These are phyloP conservation scores for Nannoperca australis DNA, from an alignment of 2,797 vertebrate species.

Conservation along the genomic window DNA sequence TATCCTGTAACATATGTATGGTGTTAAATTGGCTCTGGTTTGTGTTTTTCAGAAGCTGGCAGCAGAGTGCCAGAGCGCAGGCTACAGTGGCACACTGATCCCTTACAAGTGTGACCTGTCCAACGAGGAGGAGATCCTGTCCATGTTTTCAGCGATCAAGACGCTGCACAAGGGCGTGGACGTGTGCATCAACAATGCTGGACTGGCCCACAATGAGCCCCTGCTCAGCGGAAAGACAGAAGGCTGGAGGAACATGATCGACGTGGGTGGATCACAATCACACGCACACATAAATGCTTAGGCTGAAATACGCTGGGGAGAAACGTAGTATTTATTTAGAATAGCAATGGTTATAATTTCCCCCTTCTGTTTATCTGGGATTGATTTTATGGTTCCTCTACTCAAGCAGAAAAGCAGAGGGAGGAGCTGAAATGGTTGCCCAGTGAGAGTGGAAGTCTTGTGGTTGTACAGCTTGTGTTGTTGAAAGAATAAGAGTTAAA, in stretches of 20 bases:
- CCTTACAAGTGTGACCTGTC: conserved; percentile 96
- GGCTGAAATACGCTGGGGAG: neutral
- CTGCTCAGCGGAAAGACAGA: conserved; percentile 92
- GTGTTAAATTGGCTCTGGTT: conserved; percentile 4
- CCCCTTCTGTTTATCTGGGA: neutral
- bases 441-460: conserved; percentile 26
- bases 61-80: conserved; percentile 95
- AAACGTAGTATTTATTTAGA: neutral
- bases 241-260: conserved; percentile 96
- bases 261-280: conserved; percentile 87
- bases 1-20: neutral
- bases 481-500: conserved; percentile 34
- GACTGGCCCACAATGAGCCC: conserved; percentile 91
- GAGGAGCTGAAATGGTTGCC: conserved; percentile 25
- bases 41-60: conserved; percentile 90
- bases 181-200: conserved; percentile 96
- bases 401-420: conserved; percentile 10
- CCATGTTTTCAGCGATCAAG: conserved; percentile 96
- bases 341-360: neutral
- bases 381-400: conserved; percentile 19
- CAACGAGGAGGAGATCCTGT: conserved; percentile 96
- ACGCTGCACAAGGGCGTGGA: conserved; percentile 94
- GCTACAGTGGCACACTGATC: conserved; percentile 92
- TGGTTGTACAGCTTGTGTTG: conserved; percentile 40
- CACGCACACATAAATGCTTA: neutral